phyloP scores from a whole-genome alignment of 2,113 vertebrate genomes.

The Oncorhynchus gorbuscha region DNA sequence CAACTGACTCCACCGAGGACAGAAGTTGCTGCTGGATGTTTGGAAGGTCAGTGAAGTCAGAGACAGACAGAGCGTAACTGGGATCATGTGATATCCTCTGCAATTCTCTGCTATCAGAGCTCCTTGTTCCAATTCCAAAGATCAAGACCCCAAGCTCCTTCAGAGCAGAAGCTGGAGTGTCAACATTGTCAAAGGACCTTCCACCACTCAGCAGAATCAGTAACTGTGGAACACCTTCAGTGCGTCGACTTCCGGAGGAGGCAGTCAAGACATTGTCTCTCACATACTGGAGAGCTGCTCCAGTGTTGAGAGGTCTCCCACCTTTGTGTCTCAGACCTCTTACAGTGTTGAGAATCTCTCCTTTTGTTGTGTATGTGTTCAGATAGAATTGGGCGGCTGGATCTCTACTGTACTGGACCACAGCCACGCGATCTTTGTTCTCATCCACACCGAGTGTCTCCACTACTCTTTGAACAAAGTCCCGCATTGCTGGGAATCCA shows the following conservation, averaged over 20 bases:
- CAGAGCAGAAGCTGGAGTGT: constrained; percentile 47
- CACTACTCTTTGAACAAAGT: too few species aligned
- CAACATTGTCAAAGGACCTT: constrained; percentile 61
- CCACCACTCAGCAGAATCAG: constrained; percentile 77
- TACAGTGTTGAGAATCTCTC: too few species aligned
- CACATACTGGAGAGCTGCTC: constrained; percentile 63
- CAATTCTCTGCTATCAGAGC: constrained; percentile 42
- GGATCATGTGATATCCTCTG: constrained; percentile 49
- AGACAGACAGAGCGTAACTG: constrained; percentile 40
- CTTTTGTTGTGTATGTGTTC: too few species aligned
- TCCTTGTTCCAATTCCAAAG: constrained; percentile 69
- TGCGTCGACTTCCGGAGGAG: constrained; percentile 73
- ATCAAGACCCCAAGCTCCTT: constrained; percentile 66
- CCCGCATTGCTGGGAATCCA: too few species aligned
- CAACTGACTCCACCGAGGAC: neutral
- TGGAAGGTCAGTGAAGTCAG: constrained; percentile 50
- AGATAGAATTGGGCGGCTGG: too few species aligned
- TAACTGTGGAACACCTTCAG: constrained; percentile 73
- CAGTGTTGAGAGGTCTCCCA: constrained; percentile 37
- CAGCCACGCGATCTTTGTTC: too few species aligned
- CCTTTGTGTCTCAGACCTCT: too few species aligned
- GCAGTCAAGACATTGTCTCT: constrained; percentile 67
- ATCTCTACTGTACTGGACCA: too few species aligned
- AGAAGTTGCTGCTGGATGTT: neutral
- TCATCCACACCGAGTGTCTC: too few species aligned